These are phyloP conservation scores for Tanaodytes sp. DNA, from an alignment of 2,888 invertebrate genomes.

Conservation along the genomic window DNA sequence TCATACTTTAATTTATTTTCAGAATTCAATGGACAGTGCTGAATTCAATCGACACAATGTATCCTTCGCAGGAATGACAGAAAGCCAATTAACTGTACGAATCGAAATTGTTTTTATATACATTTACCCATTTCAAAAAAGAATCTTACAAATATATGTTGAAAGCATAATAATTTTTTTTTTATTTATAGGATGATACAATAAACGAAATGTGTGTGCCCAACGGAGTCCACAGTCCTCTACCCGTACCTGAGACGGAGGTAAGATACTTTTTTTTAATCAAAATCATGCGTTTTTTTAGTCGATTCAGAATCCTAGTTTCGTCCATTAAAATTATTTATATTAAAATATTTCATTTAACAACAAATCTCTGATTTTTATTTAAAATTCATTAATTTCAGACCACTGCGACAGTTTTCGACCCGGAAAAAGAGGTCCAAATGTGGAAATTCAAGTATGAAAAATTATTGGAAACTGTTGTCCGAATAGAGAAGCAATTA, in stretches of 20 bases:
- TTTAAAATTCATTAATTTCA: background rate
- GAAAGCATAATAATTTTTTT: background rate
- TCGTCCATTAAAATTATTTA: background rate
- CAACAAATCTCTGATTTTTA: background rate
- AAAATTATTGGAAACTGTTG: background rate
- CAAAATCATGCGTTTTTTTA: slow-evolving; percentile 1
- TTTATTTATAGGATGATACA: background rate
- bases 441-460: slow-evolving; percentile 2
- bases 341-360: background rate
- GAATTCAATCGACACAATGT: background rate
- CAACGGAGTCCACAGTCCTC: background rate
- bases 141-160: background rate
- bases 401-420: background rate
- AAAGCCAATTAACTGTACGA: background rate
- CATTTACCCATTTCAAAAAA: background rate
- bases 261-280: slow-evolving; percentile 1
- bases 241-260: slow-evolving; percentile 2
- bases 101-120: background rate
- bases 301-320: background rate
- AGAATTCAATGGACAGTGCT: background rate
- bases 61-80: background rate
- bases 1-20: too few relatives aligned
- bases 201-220: background rate
- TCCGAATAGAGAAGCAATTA: too few relatives aligned
- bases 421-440: background rate